A percentile compares a stretch with the other conserved stretches of the same genome.
Conservation (phyloP, 30 jellyfish, hydroid and myxozoan genomes). For the Rhopilema esculentum region DNA sequence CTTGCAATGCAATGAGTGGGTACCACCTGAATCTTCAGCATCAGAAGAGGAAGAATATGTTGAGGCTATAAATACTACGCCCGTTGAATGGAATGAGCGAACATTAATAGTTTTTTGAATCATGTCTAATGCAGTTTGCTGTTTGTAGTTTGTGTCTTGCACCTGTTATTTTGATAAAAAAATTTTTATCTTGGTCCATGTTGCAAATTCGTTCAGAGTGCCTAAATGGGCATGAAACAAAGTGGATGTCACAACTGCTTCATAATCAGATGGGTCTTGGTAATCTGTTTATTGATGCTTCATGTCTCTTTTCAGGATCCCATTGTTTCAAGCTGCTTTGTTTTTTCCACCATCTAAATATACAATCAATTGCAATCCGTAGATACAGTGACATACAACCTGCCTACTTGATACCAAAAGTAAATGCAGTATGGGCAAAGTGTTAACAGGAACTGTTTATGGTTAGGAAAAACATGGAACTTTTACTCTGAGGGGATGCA, state of each 20-base stretch:
- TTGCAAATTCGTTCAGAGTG: too few species aligned
- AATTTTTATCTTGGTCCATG: too few species aligned
- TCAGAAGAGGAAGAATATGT: conserved; percentile 9
- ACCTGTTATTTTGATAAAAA: too few species aligned
- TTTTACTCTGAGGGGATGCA: conserved; percentile 24
- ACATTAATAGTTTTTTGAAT: conserved; percentile 11
- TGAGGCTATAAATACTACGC: not conserved
- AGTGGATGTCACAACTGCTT: too few species aligned
- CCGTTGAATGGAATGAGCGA: conserved; percentile 9
- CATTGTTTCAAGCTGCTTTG: too few species aligned
- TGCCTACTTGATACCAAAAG: not conserved
- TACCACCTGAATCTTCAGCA: not conserved
- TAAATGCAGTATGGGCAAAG: not conserved
- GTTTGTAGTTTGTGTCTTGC: conserved; percentile 21
- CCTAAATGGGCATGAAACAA: too few species aligned
- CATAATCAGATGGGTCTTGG: too few species aligned
- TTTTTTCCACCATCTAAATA: too few species aligned
- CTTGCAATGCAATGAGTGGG: conserved; percentile 14
- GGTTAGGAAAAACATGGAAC: not conserved
- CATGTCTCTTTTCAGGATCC: too few species aligned
- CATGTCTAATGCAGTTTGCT: conserved; percentile 15
- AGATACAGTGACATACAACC: conserved; percentile 3
- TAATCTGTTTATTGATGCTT: too few species aligned
- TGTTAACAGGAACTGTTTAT: conserved; percentile 5
- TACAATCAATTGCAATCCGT: conserved; percentile 15